Evolutionary conservation across 2,888 invertebrate genomes (phyloP), one percentile per base, ranked within the genome.

Genomic region (Julus scandinavius): DNA sequence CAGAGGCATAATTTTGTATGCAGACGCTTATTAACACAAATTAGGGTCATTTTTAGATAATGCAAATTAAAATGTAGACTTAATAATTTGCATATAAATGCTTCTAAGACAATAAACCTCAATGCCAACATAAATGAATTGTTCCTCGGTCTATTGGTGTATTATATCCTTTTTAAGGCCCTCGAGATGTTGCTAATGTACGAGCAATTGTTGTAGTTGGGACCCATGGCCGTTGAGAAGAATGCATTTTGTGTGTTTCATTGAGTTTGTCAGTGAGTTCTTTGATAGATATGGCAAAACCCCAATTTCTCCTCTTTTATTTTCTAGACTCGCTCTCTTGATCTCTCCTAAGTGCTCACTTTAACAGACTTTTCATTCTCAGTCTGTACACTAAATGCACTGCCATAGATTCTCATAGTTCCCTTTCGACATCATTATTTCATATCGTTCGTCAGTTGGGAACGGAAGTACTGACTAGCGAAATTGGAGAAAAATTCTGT

Each of bases 281-380:
- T 29, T n/a, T 63, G 63, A 63, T 63, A 63, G 63, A 63, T 63
- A 63, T 63, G 63, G n/a, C 63, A 63, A 63, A 29, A 29, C 29
- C 63, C 63, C 63, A n/a, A 63, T 63, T 63, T 63, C 20, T 63
- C 20, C 63, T 63, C n/a, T n/a, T 63, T 63, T 63, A 63, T 63
- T 63, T 63, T 63, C 63, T 9, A 63, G 63, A 63, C 20, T n/a
- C n/a, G 63, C 63, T 63, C 63, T 63, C 63, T 63, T 63, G 63
- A 63, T 63, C 63, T 63, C n/a, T 63, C 20, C 63, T 63, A 63
- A 63, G 63, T 63, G 63, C 63, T 63, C 63, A 63, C 63, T 63
- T 63, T 63, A 63, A 63, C 63, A 63, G 63, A 63, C 63, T 63
- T 63, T 63, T 63, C 63, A 63, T 63, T 20, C 63, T 20, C 63